Evolutionary conservation across 1,140 invertebrate species (phyloP).

Genomic region (Oreohelix idahoensis): DNA sequence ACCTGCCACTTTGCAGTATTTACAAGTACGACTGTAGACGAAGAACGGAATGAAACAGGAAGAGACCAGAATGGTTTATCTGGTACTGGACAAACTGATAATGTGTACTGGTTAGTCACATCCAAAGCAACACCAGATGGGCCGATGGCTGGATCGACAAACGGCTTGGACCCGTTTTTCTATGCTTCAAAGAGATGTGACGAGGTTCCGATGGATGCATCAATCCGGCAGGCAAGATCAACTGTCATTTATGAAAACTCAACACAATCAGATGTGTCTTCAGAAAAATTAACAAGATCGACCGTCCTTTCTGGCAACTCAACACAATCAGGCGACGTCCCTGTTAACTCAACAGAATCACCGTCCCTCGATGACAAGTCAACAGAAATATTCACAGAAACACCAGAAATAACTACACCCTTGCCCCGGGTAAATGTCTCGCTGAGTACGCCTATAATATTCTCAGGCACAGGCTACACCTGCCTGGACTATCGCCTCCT

Average conservation of each 20-base stretch:
- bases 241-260: background rate
- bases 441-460: background rate
- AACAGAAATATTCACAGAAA: background rate
- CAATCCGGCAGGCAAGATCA: background rate
- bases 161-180: conserved; percentile 4
- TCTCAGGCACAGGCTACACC: background rate
- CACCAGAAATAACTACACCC: background rate
- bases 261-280: background rate
- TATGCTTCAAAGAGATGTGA: background rate
- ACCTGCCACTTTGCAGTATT: background rate
- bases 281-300: background rate
- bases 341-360: background rate
- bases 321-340: background rate
- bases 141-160: background rate
- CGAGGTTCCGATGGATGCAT: too few species aligned
- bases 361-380: background rate
- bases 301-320: background rate
- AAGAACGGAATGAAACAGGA: background rate
- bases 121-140: background rate
- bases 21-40: background rate
- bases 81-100: background rate
- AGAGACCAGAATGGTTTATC: background rate
- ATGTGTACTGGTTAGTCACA: background rate
- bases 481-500: background rate
- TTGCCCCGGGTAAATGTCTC: background rate